Percentiles rank a stretch among this genome's conserved stretches.
Conservation (phyloP, 2,113 vertebrate species). For the Egretta garzetta region DNA sequence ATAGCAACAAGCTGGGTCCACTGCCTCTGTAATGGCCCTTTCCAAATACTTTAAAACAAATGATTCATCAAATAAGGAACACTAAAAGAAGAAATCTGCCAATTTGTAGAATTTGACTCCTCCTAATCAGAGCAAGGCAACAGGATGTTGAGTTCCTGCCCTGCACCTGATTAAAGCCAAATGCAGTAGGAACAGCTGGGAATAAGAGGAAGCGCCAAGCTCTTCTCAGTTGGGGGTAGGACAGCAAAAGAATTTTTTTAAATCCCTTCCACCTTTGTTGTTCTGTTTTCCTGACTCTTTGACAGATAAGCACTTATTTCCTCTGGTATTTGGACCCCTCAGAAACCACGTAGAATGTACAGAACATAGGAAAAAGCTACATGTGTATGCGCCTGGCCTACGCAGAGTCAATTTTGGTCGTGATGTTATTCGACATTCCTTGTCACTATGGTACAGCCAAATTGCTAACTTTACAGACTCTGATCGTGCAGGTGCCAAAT, state of each 20-base stretch:
- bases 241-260: conserved; percentile 70
- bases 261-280: conserved; percentile 71
- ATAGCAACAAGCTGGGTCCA: conserved; percentile 62
- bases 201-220: conserved; percentile 71
- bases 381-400: background rate
- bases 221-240: conserved; percentile 77
- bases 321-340: conserved; percentile 50
- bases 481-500: conserved; percentile 12
- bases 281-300: conserved; percentile 72
- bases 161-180: conserved; percentile 94
- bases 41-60: conserved; percentile 84
- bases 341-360: conserved; percentile 28
- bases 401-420: conserved; percentile 4
- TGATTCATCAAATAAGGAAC: conserved; percentile 85
- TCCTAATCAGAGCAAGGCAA: conserved; percentile 90
- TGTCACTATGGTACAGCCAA: background rate
- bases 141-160: conserved; percentile 92
- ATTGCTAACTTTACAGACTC: conserved; percentile 40
- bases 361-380: conserved; percentile 46
- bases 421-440: conserved; percentile 30
- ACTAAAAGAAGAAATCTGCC: conserved; percentile 82
- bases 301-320: conserved; percentile 77
- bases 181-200: conserved; percentile 81
- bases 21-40: conserved; percentile 71
- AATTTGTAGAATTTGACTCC: conserved; percentile 89